These are phyloP conservation scores for Cephonodes hylas DNA, from an alignment of 2,888 invertebrate genomes.

Conservation along the genomic window DNA sequence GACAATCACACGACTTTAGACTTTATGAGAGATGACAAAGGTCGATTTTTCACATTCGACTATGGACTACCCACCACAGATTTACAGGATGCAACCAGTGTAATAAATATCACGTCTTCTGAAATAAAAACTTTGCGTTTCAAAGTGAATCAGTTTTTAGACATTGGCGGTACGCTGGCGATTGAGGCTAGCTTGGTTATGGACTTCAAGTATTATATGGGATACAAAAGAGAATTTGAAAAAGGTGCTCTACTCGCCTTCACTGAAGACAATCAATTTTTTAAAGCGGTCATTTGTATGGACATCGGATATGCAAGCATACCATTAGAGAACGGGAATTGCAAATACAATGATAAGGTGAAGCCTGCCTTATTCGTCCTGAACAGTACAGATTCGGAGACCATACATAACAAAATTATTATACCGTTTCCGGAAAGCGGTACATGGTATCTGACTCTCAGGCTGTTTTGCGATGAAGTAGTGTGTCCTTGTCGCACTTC, in stretches of 20 bases:
- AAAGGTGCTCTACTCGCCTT: conserved; percentile 58
- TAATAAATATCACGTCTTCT: conserved; percentile 85
- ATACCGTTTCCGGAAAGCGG: conserved; percentile 93
- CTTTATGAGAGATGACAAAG: conserved; percentile 82
- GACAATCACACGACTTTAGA: conserved; percentile 53
- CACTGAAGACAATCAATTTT: conserved; percentile 72
- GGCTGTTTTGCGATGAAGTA: conserved; percentile 83
- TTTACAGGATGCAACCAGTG: conserved; percentile 83
- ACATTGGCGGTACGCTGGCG: conserved; percentile 90
- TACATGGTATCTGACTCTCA: conserved; percentile 88
- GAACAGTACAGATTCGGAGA: conserved; percentile 83
- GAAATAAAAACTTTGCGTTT: conserved; percentile 85
- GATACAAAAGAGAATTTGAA: conserved; percentile 55
- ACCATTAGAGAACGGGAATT: conserved; percentile 83
- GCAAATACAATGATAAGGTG: conserved; percentile 76
- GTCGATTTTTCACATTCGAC: conserved; percentile 88
- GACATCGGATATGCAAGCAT: conserved; percentile 80
- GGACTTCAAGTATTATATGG: conserved; percentile 76
- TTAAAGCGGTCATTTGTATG: conserved; percentile 83
- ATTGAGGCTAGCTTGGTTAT: conserved; percentile 86
- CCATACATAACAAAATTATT: conserved; percentile 82
- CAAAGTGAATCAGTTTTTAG: conserved; percentile 84
- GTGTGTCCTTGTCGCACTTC: conserved; percentile 74
- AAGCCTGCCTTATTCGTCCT: conserved; percentile 82
- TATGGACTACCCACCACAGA: conserved; percentile 85